Percentiles rank a stretch among this genome's conserved stretches.
These are phyloP conservation scores for Coranthus polyacanthus DNA, from an alignment of 2,797 vertebrate genomes.

Conservation along the genomic window DNA sequence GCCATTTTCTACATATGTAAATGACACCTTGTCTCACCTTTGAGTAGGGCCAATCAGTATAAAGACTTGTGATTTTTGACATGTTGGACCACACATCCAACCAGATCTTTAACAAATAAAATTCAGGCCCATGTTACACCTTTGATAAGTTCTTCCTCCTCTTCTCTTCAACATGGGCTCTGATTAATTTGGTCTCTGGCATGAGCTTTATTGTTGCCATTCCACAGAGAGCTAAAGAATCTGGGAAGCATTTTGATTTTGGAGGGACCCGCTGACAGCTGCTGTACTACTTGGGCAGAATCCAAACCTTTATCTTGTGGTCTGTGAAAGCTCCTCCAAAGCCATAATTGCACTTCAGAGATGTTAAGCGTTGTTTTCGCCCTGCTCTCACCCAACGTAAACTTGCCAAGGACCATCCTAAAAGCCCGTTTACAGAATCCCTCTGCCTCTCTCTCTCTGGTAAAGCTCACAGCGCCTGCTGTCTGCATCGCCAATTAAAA, in stretches of 20 bases:
- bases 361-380: conserved; percentile 66
- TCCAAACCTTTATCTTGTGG: conserved; percentile 68
- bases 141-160: conserved; percentile 50
- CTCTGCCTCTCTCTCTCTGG: neutral
- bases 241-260: conserved; percentile 74
- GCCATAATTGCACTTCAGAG: conserved; percentile 70
- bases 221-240: conserved; percentile 72
- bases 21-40: too few relatives aligned
- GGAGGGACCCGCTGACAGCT: conserved; percentile 81
- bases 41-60: too few relatives aligned
- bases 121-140: conserved; percentile 49
- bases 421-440: conserved; percentile 46
- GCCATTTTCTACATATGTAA: too few relatives aligned
- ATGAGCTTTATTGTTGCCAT: conserved; percentile 75
- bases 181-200: conserved; percentile 72
- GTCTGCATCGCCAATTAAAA: conserved; percentile 42
- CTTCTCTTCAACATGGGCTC: conserved; percentile 45
- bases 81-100: too few relatives aligned
- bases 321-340: conserved; percentile 71
- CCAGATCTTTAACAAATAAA: too few relatives aligned
- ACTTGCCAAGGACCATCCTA: conserved; percentile 50
- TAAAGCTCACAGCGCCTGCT: conserved; percentile 38
- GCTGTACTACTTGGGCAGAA: conserved; percentile 68
- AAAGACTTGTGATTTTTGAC: too few relatives aligned
- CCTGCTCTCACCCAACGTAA: conserved; percentile 60